Conservation (phyloP, 2,797 vertebrate species). For the Synanceia verrucosa region DNA sequence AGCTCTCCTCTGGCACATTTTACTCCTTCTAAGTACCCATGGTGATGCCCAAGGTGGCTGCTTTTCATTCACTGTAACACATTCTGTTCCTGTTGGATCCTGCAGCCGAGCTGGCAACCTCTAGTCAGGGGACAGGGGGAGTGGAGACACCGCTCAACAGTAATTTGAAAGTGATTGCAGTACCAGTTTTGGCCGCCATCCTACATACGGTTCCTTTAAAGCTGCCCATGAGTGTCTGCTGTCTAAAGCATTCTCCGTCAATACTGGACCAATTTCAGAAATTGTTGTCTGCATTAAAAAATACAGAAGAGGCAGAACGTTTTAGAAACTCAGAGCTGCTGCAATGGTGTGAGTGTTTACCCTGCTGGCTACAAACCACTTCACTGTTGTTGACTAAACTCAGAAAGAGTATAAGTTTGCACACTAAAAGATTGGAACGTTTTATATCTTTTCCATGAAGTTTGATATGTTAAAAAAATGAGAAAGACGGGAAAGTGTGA, state of each 20-base stretch:
- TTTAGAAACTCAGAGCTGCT: slow-evolving; percentile 22
- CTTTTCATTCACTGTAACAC: too few relatives aligned
- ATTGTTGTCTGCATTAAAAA: neutral
- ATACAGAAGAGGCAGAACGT: neutral
- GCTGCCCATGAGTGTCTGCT: too few relatives aligned
- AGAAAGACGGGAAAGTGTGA: neutral
- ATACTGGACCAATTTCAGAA: neutral
- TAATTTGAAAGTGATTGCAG: too few relatives aligned
- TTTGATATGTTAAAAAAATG: neutral
- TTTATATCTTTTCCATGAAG: neutral
- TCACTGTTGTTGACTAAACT: neutral
- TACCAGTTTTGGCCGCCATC: too few relatives aligned
- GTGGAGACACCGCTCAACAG: too few relatives aligned
- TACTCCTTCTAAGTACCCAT: too few relatives aligned
- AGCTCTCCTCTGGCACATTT: too few relatives aligned
- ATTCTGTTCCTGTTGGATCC: too few relatives aligned
- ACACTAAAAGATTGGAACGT: neutral
- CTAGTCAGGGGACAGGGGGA: too few relatives aligned
- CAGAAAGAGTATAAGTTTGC: neutral
- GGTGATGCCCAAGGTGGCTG: too few relatives aligned
- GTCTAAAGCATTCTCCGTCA: neutral
- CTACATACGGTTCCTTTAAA: neutral
- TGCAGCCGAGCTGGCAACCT: too few relatives aligned
- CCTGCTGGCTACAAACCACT: neutral
- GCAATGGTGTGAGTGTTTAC: neutral